Base-by-base conservation (phyloP, 2,113 vertebrate species). In the Hemichromis elongatus region DNA sequence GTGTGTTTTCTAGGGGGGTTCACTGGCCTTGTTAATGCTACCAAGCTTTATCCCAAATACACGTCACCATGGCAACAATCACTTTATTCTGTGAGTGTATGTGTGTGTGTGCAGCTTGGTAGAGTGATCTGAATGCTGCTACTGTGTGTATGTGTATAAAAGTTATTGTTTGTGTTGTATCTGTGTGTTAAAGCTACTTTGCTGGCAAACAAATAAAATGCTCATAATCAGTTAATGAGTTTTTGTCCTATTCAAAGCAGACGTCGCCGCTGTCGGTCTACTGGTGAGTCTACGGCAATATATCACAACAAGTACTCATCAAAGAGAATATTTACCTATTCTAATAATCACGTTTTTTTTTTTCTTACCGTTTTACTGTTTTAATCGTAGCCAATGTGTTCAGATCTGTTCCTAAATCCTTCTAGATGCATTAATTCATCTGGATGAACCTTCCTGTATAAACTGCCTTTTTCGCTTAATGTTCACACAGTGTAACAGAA, bases 21-120 rank as follows among this genome's bases (percentile, higher is more conserved):
- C 63, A 56, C 7, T 80, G 89, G 81, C 79, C 85, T 90, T 84
- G 59, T 85, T 87, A 81, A 63, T 85, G 70, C 70, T 47, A 68
- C 75, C 79, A 61, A 45, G 66, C 85, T 83, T 87, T 57, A 90
- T 86, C 83, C 82, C 56, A 83, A 89, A 85, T 77, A 77, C 81
- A 70, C 2, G 73, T 91, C 83, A 66, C 89, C 82, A 87, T 79
- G 77, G 92, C 86, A 93, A 92, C 92, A 87, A 53, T 40, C 40
- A 37, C 33, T 78, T 56, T 28, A 59, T 47, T 53, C 42, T 80
- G 21, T 54, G 35, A 42, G 10, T 66, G 7, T 47, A 77, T 80
- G 59, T 37, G 28, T 52, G 24, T 37, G 26, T 75, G 45, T 75
- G 18, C 16, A 52, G 45, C 24, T 50, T 50, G 68, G 16, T 75